Evolutionary conservation across 2,888 invertebrate species (phyloP), one percentile per base, ranked within the genome.

Genomic region (Hoplodrina blanda): DNA sequence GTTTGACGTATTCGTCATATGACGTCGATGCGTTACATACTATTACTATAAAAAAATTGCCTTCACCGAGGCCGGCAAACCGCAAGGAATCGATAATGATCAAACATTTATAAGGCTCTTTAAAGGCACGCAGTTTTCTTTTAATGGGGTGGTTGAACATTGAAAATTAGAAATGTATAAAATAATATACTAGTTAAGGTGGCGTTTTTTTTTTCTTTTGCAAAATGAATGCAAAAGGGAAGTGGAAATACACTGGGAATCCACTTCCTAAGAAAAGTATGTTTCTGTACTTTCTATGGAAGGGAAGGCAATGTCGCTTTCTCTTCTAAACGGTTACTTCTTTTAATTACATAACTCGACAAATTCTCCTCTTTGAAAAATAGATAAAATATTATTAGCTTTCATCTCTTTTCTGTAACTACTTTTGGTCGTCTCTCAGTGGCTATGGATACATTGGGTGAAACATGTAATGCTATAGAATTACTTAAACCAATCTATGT

Each of bases 261-360:
- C 41, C 33, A 19, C 50, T 44, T 19, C 17, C 4, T 11, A 55
- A n/a, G n/a, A 66, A 66, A 30, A 44, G 20, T 55, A 25, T 17
- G 25, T 50, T 75, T 69, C 19, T 71, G 53, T n/a, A 50, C 41
- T 68, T 69, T 76, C 53, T 57, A 71, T 46, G 37, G 33, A 33
- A 49, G 46, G 15, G 25, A 33, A 13, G 17, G 11, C 54, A 44
- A 72, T 19, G 49, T 60, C 62, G 50, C 44, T 72, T 72, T 60
- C 44, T 55, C 44, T 49, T 59, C 30, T 54, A 20, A 37, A 54
- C 11, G 20, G 41, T 25, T 53, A 20, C 6, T 37, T 0, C 15
- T 30, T 4, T 15, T 11, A n/a, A 53, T 20, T 4, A 30, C 41
- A 13, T 33, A 10, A 30, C 44, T 15, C 30, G 19, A 19, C 15